Evolutionary conservation across 2,113 vertebrate genomes (phyloP).

Genomic region (Eleginops maclovinus): DNA sequence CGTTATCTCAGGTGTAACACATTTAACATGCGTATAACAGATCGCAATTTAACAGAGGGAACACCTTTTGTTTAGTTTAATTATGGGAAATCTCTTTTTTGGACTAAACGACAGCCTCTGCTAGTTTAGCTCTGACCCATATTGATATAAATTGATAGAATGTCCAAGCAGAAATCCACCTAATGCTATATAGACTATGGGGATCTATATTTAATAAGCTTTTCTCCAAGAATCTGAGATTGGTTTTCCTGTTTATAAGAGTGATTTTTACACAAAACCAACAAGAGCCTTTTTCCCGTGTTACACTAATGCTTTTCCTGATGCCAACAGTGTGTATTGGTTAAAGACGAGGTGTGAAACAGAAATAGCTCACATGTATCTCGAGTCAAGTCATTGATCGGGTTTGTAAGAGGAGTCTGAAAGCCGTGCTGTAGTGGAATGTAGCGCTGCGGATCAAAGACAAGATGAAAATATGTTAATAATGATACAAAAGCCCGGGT

Average conservation of each 20-base stretch:
- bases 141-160: not conserved
- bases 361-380: not conserved
- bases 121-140: not conserved
- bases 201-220: too few species aligned
- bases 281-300: not conserved
- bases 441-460: constrained; percentile 26
- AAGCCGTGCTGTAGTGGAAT: constrained; percentile 3
- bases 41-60: too few species aligned
- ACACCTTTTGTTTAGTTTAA: too few species aligned
- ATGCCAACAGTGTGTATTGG: not conserved
- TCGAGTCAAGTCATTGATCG: constrained; percentile 11
- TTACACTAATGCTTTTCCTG: not conserved
- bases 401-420: constrained; percentile 27
- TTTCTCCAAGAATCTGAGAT: too few species aligned
- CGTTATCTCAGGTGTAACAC: too few species aligned
- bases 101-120: not conserved
- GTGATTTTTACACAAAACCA: not conserved
- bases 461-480: constrained; percentile 39
- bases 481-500: constrained; percentile 36
- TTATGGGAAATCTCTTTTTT: not conserved
- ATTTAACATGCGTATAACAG: too few species aligned
- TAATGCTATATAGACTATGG: too few species aligned
- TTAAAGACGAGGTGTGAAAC: not conserved
- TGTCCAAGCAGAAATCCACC: too few species aligned
- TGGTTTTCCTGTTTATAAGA: too few species aligned